Evolutionary conservation across 2,888 invertebrate species (phyloP), one percentile per base, ranked within the genome.

Genomic region (Apocheima hispidaria): DNA sequence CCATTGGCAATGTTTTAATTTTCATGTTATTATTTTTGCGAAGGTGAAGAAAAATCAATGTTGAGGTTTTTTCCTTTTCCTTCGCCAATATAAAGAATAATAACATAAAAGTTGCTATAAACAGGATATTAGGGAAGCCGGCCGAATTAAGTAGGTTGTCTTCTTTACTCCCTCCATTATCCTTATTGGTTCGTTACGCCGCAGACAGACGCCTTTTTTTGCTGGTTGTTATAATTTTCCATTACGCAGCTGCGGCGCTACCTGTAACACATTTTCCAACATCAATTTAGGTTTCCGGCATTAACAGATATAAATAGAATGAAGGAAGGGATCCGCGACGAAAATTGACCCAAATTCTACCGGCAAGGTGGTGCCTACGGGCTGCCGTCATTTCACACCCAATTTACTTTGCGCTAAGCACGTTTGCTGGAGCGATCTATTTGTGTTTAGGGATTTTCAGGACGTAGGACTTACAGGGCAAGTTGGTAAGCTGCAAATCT

Each of bases 381-480:
- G 77, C 81, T 82, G 81, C 81, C 81, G 74, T 78, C 73, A 87
- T 88, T 88, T 88, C 81, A 85, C 84, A 79, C 86, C 70, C 79
- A 82, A 88, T 88, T 88, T 83, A 81, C 74, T 81, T 77, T 73
- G 71, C 70, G 76, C 79, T 76, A 74, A 75, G 73, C 81, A 72
- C 65, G 73, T 80, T 81, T 79, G 72, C 68, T 60, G 74, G 73
- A 70, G 74, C 72, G 43, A 68, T 71, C 71, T 75, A 72, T 67
- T 57, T 60, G 67, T 71, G 68, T 73, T 71, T 23, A 51, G 53
- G 51, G 63, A 59, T 41, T 54, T 51, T 54, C 40, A 33, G 35
- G 21, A 48, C 20, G 3, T 18, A 40, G 14, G 48, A 30, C 48
- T 38, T 33, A 20, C 12, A 7, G 12, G 28, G 23, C 9, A 10